A percentile compares a stretch with the other conserved stretches of the same genome.
Evolutionary conservation across 2,113 vertebrate genomes (phyloP).

Genomic region (Sorex fumeus): DNA sequence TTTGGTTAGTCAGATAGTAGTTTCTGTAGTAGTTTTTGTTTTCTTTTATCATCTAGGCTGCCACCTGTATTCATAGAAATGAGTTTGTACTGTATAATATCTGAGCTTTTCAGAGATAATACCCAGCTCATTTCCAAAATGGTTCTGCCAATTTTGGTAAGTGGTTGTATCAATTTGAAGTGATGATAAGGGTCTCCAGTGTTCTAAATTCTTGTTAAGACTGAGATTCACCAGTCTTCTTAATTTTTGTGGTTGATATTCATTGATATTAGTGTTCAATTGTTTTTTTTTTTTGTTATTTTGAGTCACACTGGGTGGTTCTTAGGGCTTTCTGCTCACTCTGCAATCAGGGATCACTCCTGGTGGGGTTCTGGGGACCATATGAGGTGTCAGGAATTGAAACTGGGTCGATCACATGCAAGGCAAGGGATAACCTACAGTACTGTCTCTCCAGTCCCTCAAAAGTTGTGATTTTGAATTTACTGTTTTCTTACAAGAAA

Average conservation of each 20-base stretch:
- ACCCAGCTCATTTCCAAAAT: constrained; percentile 45
- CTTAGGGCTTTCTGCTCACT: not conserved
- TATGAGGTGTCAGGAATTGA: no score
- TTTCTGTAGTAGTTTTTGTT: not conserved
- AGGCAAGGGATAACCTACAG: not conserved
- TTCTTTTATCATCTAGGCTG: not conserved
- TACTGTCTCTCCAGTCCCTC: not conserved
- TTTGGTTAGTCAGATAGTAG: not conserved
- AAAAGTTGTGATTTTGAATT: not conserved
- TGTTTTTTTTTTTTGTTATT: not conserved
- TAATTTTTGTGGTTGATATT: constrained; percentile 8
- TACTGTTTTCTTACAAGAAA: constrained; percentile 17
- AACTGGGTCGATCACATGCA: not conserved
- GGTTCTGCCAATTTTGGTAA: not conserved
- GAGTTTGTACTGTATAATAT: not conserved
- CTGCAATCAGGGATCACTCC: not conserved
- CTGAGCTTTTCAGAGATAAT: not conserved
- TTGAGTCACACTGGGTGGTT: not conserved
- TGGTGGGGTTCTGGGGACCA: no score
- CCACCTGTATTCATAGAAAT: not conserved
- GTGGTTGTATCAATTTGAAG: not conserved
- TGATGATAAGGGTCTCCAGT: not conserved
- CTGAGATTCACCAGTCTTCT: not conserved
- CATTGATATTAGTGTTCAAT: constrained; percentile 4
- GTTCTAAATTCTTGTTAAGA: constrained; percentile 37